Conservation (phyloP, 2,888 invertebrate genomes). For the Pristionchus japonicus region DNA sequence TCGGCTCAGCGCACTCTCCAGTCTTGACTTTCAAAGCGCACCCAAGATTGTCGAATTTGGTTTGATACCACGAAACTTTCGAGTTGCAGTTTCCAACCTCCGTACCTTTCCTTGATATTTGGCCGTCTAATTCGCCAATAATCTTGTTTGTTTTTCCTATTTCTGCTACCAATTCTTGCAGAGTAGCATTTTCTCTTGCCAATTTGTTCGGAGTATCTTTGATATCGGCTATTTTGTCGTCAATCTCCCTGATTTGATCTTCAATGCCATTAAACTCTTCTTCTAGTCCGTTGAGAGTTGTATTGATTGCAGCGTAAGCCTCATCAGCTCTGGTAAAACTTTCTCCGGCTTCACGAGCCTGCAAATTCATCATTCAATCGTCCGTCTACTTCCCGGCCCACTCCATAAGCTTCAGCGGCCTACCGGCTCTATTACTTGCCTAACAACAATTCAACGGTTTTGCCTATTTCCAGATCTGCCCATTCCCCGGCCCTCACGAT, state of each 20-base stretch:
- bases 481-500: too few species aligned
- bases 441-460: neutral
- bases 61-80: neutral
- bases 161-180: neutral
- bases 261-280: neutral
- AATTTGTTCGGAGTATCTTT: neutral
- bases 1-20: neutral
- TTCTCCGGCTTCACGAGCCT: neutral
- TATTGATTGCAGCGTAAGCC: neutral
- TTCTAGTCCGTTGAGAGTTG: neutral
- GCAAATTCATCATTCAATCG: neutral
- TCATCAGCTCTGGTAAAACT: neutral
- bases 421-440: neutral
- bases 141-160: neutral
- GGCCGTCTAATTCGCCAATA: neutral
- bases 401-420: too few species aligned
- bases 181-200: neutral
- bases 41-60: neutral
- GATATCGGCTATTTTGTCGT: neutral
- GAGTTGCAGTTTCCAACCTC: neutral
- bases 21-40: neutral
- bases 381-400: too few species aligned
- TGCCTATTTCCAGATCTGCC: too few species aligned
- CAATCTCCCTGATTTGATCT: neutral
- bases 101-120: neutral